phyloP scores from a whole-genome alignment of 2,113 vertebrate genomes.

The Electrona antarctica region DNA sequence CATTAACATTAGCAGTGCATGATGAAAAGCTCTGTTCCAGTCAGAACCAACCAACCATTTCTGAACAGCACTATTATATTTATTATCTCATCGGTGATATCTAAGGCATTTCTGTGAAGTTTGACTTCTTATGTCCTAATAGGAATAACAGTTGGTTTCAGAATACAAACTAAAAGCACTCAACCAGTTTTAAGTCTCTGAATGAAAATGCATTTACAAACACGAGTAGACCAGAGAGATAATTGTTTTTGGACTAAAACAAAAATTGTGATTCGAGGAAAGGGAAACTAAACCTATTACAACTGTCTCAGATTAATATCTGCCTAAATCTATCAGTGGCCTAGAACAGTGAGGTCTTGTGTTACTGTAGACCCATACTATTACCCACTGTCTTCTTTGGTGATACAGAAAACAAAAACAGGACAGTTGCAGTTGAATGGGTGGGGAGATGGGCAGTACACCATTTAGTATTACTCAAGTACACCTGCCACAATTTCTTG shows the following conservation, averaged over 20 bases:
- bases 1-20: slow-evolving; percentile 43
- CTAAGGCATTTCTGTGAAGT: slow-evolving; percentile 71
- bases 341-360: neutral
- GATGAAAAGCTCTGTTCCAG: slow-evolving; percentile 35
- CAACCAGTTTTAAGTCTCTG: slow-evolving; percentile 4
- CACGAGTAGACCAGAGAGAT: neutral
- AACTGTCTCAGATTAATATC: neutral
- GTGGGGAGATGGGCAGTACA: slow-evolving; percentile 3
- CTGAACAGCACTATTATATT: slow-evolving; percentile 33
- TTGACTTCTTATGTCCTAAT: slow-evolving; percentile 22
- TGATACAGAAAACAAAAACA: slow-evolving; percentile 3
- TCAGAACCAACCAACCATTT: slow-evolving; percentile 35
- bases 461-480: slow-evolving; percentile 8
- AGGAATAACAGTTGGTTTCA: slow-evolving; percentile 27
- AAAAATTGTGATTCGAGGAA: slow-evolving; percentile 8
- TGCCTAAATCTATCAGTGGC: neutral
- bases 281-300: slow-evolving; percentile 9
- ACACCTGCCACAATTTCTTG: slow-evolving; percentile 6
- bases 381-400: slow-evolving; percentile 2
- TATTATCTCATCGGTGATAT: slow-evolving; percentile 39
- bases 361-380: neutral
- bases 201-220: slow-evolving; percentile 18
- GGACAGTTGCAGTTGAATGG: neutral
- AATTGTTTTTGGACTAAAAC: neutral
- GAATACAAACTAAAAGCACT: neutral